Evolutionary conservation across 1,140 invertebrate species (phyloP), one percentile per base, ranked within the genome.

Genomic region (Galendromus occidentalis): DNA sequence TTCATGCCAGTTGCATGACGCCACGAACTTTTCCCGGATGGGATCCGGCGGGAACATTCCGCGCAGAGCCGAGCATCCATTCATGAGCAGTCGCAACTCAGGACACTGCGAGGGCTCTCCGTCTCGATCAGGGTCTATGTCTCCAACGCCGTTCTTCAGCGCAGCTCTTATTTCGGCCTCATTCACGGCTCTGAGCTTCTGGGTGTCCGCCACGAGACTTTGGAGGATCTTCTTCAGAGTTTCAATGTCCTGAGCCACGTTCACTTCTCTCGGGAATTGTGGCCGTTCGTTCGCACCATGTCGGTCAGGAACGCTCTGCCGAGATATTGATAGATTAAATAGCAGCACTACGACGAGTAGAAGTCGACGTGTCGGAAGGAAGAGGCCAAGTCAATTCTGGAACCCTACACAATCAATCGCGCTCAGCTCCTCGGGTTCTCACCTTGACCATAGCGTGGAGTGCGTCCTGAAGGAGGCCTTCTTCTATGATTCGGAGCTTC

Each of bases 221-320:
- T 59, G 51, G 2, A 59, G 51, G 22, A 33, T 33, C 20, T 22
- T 59, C 14, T 59, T 59, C 51, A 59, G 20, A 25, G 2, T 59
- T 25, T 59, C 51, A 33, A 59, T 59, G 33, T 59, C 51, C 14
- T 59, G 51, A 22, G 51, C 51, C 25, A 59, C 51, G 25, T 59
- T 22, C 25, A 59, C 12, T 29, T 33, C 14, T 33, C 33, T 22
- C 51, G 51, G 25, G 14, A 59, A 17, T 25, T 59, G 51, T 22
- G 22, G 33, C 51, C 25, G n/a, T 4, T 39, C 9, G 4, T 39
- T 39, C 9, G 4, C 9, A 4, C 33, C 33, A 39, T 39, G 4
- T 6, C 33, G 33, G 4, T 39, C 33, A 4, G 33, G 9, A 39
- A 39, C 33, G 33, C 33, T 9, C 33, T 39, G 33, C 4, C 4